Conservation (phyloP, 2,888 invertebrate species). For the Hedychridium roseum region DNA sequence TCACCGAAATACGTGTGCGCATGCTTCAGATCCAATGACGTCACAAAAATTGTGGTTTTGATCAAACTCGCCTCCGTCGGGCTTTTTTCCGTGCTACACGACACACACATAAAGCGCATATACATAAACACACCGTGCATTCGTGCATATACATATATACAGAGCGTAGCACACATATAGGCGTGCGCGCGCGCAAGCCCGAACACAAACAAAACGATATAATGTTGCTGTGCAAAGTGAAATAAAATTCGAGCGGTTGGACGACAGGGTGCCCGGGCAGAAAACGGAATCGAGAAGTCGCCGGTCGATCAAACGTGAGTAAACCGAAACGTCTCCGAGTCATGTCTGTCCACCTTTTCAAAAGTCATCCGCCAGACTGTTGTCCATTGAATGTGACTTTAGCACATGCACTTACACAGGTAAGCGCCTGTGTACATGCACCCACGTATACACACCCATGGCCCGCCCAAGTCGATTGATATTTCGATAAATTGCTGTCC, state of each 20-base stretch:
- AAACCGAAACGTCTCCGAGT: constrained; percentile 21
- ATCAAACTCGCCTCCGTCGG: constrained; percentile 42
- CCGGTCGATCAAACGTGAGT: constrained; percentile 47
- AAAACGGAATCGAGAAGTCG: constrained; percentile 31
- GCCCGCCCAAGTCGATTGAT: no score
- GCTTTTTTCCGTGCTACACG: constrained; percentile 9
- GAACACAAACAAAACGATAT: constrained; percentile 27
- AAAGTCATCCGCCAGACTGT: constrained; percentile 31
- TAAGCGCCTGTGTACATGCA: constrained; percentile 2
- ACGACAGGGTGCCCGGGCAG: constrained; percentile 20
- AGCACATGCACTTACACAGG: constrained; percentile 20
- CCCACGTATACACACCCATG: constrained; percentile 12
- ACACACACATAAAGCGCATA: background rate
- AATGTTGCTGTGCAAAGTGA: constrained; percentile 49
- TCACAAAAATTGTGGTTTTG: constrained; percentile 62
- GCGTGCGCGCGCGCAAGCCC: background rate
- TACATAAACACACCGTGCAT: no score
- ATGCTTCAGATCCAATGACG: constrained; percentile 60
- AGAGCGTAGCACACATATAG: no score
- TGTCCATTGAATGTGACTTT: constrained; percentile 48
- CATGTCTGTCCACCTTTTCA: constrained; percentile 35
- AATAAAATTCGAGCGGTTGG: no score
- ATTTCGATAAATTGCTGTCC: no score
- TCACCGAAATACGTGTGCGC: constrained; percentile 62
- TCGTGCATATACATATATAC: no score